Percentiles rank a stretch among this genome's conserved stretches.
Evolutionary conservation across 37 sponge, comb jelly and placozoan species (phyloP).

Genomic region (Aplysina aerophoba): DNA sequence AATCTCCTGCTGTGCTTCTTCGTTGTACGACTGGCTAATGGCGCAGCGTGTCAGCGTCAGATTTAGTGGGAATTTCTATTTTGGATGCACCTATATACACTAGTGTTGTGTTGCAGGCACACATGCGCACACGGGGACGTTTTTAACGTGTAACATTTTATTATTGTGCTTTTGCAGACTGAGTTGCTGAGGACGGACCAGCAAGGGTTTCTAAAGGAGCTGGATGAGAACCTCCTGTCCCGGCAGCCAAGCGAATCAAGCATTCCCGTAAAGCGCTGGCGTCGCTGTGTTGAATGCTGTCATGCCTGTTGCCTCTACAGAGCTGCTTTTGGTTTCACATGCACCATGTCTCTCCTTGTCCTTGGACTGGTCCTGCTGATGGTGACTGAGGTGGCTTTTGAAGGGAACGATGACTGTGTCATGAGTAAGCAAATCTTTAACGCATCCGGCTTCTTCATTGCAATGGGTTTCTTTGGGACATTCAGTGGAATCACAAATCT

Average conservation of each 20-base stretch:
- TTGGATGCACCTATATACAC: too few relatives aligned
- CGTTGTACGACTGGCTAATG: too few relatives aligned
- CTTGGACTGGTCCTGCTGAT: not conserved
- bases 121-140: not conserved
- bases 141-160: not conserved
- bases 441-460: constrained; percentile 50
- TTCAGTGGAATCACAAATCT: constrained; percentile 71
- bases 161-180: constrained; percentile 10
- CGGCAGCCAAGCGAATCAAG: not conserved
- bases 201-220: not conserved
- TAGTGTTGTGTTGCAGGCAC: too few relatives aligned
- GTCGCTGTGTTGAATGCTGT: not conserved
- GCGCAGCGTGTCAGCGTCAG: too few relatives aligned
- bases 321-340: not conserved
- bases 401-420: too few relatives aligned
- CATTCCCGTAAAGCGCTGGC: too few relatives aligned
- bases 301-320: not conserved
- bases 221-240: constrained; percentile 2
- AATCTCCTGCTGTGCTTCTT: too few relatives aligned
- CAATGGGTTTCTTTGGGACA: constrained; percentile 77
- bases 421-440: not conserved
- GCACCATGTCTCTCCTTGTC: not conserved
- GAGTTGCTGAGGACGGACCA: not conserved
- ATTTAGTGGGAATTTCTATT: too few relatives aligned
- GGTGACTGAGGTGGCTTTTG: not conserved